Conservation (phyloP, 2,888 invertebrate species). For the Morpho helenor region DNA sequence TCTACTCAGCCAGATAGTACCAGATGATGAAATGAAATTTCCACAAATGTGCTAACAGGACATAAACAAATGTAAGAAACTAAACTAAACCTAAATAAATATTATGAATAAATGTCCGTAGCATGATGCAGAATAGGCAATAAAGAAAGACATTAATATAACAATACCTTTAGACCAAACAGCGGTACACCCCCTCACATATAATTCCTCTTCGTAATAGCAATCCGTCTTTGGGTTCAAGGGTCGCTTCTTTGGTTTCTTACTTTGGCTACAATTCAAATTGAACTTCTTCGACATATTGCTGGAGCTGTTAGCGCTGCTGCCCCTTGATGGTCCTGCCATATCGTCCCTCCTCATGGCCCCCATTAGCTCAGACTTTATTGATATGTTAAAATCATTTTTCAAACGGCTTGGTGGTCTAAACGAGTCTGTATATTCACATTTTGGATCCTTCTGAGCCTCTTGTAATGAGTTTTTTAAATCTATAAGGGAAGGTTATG, state of each 20-base stretch:
- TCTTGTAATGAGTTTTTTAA: constrained; percentile 47
- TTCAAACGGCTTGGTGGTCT: constrained; percentile 62
- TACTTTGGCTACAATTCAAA: constrained; percentile 40
- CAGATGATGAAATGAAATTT: too few species aligned
- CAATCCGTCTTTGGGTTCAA: constrained; percentile 64
- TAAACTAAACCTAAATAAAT: too few species aligned
- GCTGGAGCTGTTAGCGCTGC: constrained; percentile 68
- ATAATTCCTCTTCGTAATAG: constrained; percentile 91
- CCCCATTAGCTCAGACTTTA: constrained; percentile 58
- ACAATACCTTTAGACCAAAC: constrained; percentile 86
- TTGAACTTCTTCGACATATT: constrained; percentile 71
- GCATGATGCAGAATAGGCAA: too few species aligned
- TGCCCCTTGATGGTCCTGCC: constrained; percentile 50
- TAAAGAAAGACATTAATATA: background rate
- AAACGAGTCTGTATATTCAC: constrained; percentile 59
- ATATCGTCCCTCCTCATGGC: constrained; percentile 55
- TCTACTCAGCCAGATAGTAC: too few species aligned
- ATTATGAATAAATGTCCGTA: too few species aligned
- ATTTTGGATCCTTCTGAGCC: constrained; percentile 49
- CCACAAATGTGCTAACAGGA: too few species aligned
- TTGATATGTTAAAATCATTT: constrained; percentile 67
- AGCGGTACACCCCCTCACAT: constrained; percentile 90
- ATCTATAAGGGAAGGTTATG: constrained; percentile 38
- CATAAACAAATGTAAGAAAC: too few species aligned
- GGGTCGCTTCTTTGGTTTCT: constrained; percentile 38